Conservation (phyloP, 2,113 vertebrate species). For the Rhinichthys klamathensis region DNA sequence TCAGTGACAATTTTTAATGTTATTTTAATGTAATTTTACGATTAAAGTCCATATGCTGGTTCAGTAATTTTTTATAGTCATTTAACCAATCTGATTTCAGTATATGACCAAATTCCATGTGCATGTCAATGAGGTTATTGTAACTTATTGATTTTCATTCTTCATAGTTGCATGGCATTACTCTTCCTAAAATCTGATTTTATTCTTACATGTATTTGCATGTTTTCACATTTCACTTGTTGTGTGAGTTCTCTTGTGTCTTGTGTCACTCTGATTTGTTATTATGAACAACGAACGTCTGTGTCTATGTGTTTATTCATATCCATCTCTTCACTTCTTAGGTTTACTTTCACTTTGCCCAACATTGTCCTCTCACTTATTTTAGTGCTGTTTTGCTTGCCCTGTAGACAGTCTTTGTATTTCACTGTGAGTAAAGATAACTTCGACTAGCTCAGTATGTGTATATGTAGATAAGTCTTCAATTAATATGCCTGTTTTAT, state of each 20-base stretch:
- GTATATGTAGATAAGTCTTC: background rate
- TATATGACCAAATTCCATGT: background rate
- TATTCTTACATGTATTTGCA: background rate
- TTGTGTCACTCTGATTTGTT: conserved; percentile 22
- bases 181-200: background rate
- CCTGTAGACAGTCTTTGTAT: background rate
- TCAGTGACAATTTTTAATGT: too few relatives aligned
- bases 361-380: conserved; percentile 2
- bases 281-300: conserved; percentile 13
- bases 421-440: background rate
- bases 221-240: conserved; percentile 33
- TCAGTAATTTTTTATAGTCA: background rate
- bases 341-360: conserved; percentile 30
- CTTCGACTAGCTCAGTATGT: background rate
- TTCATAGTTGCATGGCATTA: conserved; percentile 9
- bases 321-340: conserved; percentile 19
- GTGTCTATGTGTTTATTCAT: conserved; percentile 16
- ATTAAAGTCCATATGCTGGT: background rate
- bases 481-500: conserved; percentile 22
- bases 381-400: background rate
- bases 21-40: background rate
- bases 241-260: conserved; percentile 28
- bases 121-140: background rate
- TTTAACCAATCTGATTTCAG: background rate
- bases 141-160: background rate